Base-by-base conservation (phyloP, 2,888 invertebrate genomes). In the Pyrocoelia pectoralis region DNA sequence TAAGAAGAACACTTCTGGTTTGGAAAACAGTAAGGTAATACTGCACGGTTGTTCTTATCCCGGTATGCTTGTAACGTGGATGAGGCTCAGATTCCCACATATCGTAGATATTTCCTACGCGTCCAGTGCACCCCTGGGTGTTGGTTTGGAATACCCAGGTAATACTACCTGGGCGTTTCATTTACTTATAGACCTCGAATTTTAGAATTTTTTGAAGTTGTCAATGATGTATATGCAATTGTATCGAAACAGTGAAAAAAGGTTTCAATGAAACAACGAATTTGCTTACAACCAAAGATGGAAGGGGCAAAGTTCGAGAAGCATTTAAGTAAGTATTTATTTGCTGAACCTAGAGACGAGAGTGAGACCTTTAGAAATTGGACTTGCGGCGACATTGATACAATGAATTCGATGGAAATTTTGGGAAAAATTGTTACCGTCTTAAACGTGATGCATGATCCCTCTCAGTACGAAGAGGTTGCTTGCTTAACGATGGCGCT, bases 31-130 rank as follows among this genome's bases (percentile, higher is more conserved):
- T 12, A 56, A 46, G 38, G 62, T 62, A 12, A 68, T 84, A 1
- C 80, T 87, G 5, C 83, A 87, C 17, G 88, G 88, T 0, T 87
- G 86, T 29, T 86, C 87, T 0, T 87, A 87, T 74, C 83, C 86
- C 0, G 88, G 86, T 54, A 84, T 81, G 63, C 82, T 88, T 83
- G 88, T 86, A 0, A 83, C 85, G 0, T 88, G 88, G 88, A 82
- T 84, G 76, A 73, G 85, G 52, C 74, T 84, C 1, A 84, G 83
- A 4, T 87, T 87, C 74, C 88, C 88, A 0, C 86, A 88, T 72
- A 76, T 87, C 0, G 81, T 87, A n/a, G 76, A 83, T 63, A 86
- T 84, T 0, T 86, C 83, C 0, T 81, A 87, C 73, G 85, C 87
- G 0, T 87, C 87, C 72, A 87, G 87, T 60, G 88, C 85, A 5